Percentiles rank a stretch among this genome's conserved stretches.
phyloP scores from a whole-genome alignment of 2,888 invertebrate genomes.

The Octodonta nipae region DNA sequence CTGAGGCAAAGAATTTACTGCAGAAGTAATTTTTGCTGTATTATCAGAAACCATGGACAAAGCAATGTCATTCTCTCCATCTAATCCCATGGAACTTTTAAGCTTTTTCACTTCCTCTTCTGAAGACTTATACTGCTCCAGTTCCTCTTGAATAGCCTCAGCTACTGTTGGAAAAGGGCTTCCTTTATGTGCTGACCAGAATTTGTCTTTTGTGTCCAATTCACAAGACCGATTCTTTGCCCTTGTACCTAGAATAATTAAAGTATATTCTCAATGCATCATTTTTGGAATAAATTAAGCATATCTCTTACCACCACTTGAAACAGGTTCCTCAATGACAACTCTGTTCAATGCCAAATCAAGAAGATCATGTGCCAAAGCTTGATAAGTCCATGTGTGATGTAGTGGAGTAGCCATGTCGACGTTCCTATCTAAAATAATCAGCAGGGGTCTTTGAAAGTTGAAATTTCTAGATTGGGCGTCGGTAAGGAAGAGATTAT shows the following conservation, averaged over 20 bases:
- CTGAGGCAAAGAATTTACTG: conserved; percentile 91
- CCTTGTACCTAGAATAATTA: conserved; percentile 51
- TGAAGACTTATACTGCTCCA: conserved; percentile 79
- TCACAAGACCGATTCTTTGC: conserved; percentile 80
- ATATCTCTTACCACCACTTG: conserved; percentile 24
- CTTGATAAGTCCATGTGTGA: conserved; percentile 99
- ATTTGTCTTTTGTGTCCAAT: conserved; percentile 73
- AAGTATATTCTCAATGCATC: too few relatives aligned
- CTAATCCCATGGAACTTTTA: conserved; percentile 87
- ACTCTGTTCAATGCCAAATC: conserved; percentile 72
- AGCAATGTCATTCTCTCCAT: conserved; percentile 76
- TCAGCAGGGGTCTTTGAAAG: conserved; percentile 84
- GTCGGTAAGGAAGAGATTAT: conserved; percentile 85
- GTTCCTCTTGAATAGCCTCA: conserved; percentile 94
- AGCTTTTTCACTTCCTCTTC: conserved; percentile 95
- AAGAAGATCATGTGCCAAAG: conserved; percentile 89
- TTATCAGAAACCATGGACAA: conserved; percentile 81
- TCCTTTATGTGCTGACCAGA: conserved; percentile 90
- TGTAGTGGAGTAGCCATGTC: conserved; percentile 96
- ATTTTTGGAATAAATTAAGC: too few relatives aligned
- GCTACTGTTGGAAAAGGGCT: conserved; percentile 89
- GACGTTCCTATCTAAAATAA: conserved; percentile 83
- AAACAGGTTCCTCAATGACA: conserved; percentile 29
- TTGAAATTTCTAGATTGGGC: conserved; percentile 57
- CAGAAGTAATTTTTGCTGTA: conserved; percentile 83